These are phyloP conservation scores for Athetis lepigone DNA, from an alignment of 2,888 invertebrate species.

Conservation along the genomic window DNA sequence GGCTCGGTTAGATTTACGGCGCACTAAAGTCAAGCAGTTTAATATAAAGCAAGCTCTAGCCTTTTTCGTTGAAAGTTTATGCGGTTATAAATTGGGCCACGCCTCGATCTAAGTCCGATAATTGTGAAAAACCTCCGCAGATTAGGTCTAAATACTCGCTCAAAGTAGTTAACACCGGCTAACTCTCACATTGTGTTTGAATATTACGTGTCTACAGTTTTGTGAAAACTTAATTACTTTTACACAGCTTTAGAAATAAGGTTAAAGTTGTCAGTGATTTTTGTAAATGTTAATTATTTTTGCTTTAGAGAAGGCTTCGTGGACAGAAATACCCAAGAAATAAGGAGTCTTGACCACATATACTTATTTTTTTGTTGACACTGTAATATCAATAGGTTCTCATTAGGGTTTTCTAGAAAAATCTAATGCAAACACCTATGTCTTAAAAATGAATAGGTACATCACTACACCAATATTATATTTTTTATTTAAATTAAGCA, in stretches of 20 bases:
- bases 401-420: no score
- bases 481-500: no score
- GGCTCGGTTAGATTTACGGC: constrained; percentile 64
- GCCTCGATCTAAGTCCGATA: constrained; percentile 74
- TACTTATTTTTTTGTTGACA: no score
- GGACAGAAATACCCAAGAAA: no score
- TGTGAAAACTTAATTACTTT: constrained; percentile 40
- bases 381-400: no score
- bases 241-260: constrained; percentile 1
- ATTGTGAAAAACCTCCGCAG: constrained; percentile 75
- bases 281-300: no score
- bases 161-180: constrained; percentile 41
- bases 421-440: no score
- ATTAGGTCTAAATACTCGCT: constrained; percentile 71
- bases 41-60: constrained; percentile 64
- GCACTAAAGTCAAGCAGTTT: constrained; percentile 64
- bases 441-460: no score
- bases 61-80: constrained; percentile 75
- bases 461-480: no score
- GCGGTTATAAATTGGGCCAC: constrained; percentile 77
- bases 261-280: neutral
- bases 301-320: no score
- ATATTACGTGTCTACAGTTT: constrained; percentile 33
- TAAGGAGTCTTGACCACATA: no score
- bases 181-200: constrained; percentile 42